Evolutionary conservation across 2,113 vertebrate species (phyloP), one percentile per base, ranked within the genome.

Genomic region (Struthio camelus): DNA sequence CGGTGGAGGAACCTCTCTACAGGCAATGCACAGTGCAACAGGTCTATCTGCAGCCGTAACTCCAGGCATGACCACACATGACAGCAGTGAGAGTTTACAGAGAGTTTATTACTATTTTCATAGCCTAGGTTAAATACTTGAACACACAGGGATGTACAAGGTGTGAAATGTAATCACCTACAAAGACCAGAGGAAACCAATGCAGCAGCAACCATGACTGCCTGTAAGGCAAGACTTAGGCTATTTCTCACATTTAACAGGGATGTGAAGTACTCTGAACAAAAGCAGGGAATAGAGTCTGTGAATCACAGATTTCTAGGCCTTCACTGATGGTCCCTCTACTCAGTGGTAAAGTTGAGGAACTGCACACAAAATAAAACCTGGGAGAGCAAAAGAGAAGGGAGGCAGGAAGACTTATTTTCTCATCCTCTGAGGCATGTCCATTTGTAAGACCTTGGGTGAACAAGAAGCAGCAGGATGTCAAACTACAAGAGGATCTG

Each of bases 101-200:
- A n/a, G 54, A 11, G 23, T 79, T 92, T 92, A 94, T 79, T 94
- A 65, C 66, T 65, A 18, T 62, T 93, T 22, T 62, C 56, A 32
- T 2, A 72, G 38, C 62, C 66, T 62, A 75, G 44, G 28, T 61
- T 38, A 61, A 93, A 51, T 7, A 46, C 14, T 25, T 51, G 28
- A 66, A 54, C 46, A 28, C 3, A 19, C 0, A 2, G 69, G 2
- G 3, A 9, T 61, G 38, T 64, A 69, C 53, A 56, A 64, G 46
- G 38, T n/a, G 10, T 38, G 85, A 69, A 67, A 59, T 38, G 61
- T 42, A 61, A 54, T 64, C 44, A 53, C 16, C 53, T 65, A 48
- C 58, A 3, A 77, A 85, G 19, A 36, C 44, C 64, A 40, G 28
- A 76, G 66, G 61, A 89, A 92, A 87, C 10, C 38, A 69, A 8